Evolutionary conservation across 2,113 vertebrate genomes (phyloP), one percentile per base, ranked within the genome.

Genomic region (Dermatemys mawii): DNA sequence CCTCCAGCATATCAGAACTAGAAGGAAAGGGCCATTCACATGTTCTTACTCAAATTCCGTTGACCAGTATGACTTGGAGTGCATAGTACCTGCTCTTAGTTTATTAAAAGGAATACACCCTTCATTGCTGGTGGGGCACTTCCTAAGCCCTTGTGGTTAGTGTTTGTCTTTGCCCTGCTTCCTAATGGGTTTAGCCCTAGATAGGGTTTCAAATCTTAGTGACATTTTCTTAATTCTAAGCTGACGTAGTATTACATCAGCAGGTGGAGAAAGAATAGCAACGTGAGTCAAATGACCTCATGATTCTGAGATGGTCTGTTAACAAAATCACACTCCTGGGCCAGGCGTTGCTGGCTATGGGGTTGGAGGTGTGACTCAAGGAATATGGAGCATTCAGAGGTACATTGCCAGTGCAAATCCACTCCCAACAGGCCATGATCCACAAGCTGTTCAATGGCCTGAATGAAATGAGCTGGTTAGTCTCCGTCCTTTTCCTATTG

Each of bases 51-150:
- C 38, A 76, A 46, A 46, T 29, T 26, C 73, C 41, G 3, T 46
- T 76, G 73, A 29, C 11, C 27, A 32, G 26, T 27, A 46, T 41
- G 41, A 67, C 51, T 78, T 54, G 17, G 22, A 24, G 22, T 21
- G 4, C 13, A 49, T 19, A 83, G 44, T n/a, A 44, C 49, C n/a
- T 53, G 38, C 9, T 38, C 11, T 67, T 51, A 53, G 78, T 27
- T 50, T 83, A 48, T 67, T 53, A 63, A 17, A 63, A 41, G 49
- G 87, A 90, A 55, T n/a, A n/a, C 67, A 87, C 11, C 55, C 83
- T 21, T 22, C 0, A 1, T 14, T 44, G 29, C 19, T 1, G 14
- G 24, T 26, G 1, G 0, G 0, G 14, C 6, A 0, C 5, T 2
- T 2, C 63, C 79, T 0, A 82, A 67, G 84, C 73, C 41, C 41